phyloP scores from a whole-genome alignment of 2,113 vertebrate species.

The Strix uralensis region DNA sequence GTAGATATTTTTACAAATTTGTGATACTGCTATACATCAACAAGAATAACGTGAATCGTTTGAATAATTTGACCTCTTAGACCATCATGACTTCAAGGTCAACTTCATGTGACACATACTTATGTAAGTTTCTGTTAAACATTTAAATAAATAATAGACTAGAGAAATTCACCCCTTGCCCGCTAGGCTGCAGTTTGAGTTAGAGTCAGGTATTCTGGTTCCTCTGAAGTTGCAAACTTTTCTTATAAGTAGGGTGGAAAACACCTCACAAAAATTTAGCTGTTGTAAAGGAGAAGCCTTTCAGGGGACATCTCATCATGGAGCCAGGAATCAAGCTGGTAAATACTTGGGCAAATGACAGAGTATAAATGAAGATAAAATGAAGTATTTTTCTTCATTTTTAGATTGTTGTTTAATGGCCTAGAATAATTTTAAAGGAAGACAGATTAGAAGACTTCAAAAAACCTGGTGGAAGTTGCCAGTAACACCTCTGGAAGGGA shows the following conservation, averaged over 20 bases:
- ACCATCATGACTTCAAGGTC: not conserved
- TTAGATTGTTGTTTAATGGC: not conserved
- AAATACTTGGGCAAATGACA: not conserved
- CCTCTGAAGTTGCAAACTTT: not conserved
- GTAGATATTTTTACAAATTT: not conserved
- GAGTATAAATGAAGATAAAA: not conserved
- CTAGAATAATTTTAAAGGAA: not conserved
- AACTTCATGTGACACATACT: not conserved
- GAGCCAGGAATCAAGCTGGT: not conserved
- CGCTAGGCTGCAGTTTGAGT: not conserved
- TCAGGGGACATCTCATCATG: not conserved
- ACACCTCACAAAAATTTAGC: not conserved
- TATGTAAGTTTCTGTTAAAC: not conserved
- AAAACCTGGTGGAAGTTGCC: not conserved
- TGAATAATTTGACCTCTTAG: not conserved
- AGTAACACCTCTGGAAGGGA: not conserved
- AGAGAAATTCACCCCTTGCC: not conserved
- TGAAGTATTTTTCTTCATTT: not conserved
- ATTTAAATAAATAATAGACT: not conserved
- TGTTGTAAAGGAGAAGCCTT: not conserved
- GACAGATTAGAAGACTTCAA: not conserved
- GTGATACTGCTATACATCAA: accelerated
- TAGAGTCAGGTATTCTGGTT: not conserved
- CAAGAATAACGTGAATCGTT: not conserved
- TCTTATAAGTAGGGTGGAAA: not conserved